Base-by-base conservation (phyloP, 2,113 vertebrate genomes). In the Xiphophorus couchianus region DNA sequence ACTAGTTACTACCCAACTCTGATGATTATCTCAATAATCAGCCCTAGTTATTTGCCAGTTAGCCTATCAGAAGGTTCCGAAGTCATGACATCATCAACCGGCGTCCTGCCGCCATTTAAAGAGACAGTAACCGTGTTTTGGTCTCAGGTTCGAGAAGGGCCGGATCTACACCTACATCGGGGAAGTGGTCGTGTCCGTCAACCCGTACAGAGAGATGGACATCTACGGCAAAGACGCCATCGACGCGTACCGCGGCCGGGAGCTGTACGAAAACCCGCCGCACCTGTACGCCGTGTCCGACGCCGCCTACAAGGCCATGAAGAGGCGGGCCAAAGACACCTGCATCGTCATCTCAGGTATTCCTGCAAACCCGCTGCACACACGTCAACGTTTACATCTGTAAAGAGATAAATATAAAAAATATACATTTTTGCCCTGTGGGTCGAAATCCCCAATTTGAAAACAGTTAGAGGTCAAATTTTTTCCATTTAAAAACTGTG, bases 311-410 rank as follows among this genome's bases (percentile, higher is more conserved):
- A 96, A 96, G 65, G 96, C 96, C n/a, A 98, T 98, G 97, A 98
- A 97, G 76, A 96, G 95, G 31, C 84, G 96, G 1, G 94, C 96
- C 72, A 96, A 96, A 79, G 97, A 98, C 81, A 98, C 97, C 74
- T 98, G 97, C 94, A 97, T 98, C 0, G 97, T 98, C 81, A 98
- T 98, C 82, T 98, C 97, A 88, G 97, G 96, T 98, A 4, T 4
- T 69, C 62, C n/a, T 15, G n/a, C 29, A 33, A 9, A 48, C 51
- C 19, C 7, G 25, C 48, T 27, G 42, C n/a, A 6, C 73, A 17
- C 15, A 44, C 66, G 1, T 9, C 22, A 19, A 2, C 27, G 15
- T 19, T 17, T 28, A 28, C 28, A 28, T 28, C 28, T 28, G 28
- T 28, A 28, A 28, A 28, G 28, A 1, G 28, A 28, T 28, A 28